These are phyloP conservation scores for Canis aureus DNA, from an alignment of 2,113 vertebrate species.

Conservation along the genomic window DNA sequence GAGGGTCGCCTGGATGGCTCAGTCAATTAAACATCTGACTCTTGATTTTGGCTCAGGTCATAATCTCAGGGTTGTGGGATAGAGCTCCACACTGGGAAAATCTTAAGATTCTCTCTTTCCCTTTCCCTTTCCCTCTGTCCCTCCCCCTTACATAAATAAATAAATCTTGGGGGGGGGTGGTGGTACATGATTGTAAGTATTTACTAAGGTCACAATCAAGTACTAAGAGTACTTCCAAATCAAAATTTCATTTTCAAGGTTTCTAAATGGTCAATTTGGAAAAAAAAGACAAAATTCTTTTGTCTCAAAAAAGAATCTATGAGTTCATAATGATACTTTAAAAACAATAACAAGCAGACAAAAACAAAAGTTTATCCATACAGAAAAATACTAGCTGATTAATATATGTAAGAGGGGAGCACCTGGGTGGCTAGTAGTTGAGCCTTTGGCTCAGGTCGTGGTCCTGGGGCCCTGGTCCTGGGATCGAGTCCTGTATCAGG, in stretches of 20 bases:
- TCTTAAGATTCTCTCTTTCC: background rate
- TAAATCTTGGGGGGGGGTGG: background rate
- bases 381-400: background rate
- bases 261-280: background rate
- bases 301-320: background rate
- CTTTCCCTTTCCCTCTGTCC: background rate
- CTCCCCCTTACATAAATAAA: background rate
- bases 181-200: background rate
- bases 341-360: background rate
- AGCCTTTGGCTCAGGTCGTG: too few species aligned
- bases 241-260: conserved; percentile 30
- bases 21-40: background rate
- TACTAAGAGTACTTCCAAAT: conserved; percentile 3
- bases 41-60: background rate
- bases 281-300: background rate
- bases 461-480: too few species aligned
- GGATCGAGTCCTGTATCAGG: too few species aligned
- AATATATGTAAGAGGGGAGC: background rate
- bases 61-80: too few species aligned
- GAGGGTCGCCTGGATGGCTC: background rate
- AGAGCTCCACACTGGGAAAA: background rate
- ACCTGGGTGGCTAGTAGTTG: too few species aligned
- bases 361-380: background rate
- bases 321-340: background rate
- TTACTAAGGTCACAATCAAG: conserved; percentile 34